These are phyloP conservation scores for Aurelia sp. DNA, from an alignment of 30 jellyfish, hydroid and myxozoan genomes.

Conservation along the genomic window DNA sequence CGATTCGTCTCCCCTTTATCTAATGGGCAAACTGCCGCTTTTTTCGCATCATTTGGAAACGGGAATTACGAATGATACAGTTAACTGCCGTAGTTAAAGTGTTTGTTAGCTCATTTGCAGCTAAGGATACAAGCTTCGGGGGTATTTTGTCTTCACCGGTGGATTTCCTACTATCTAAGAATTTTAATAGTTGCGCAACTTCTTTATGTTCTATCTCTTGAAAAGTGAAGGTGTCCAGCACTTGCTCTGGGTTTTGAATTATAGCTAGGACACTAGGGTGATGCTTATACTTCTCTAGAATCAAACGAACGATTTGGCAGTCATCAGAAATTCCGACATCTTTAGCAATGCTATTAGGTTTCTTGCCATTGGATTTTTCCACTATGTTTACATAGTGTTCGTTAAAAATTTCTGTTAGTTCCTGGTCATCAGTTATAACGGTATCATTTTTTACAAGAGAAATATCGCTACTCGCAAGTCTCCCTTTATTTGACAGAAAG, in stretches of 20 bases:
- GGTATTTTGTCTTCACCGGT: neutral
- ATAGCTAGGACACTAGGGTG: neutral
- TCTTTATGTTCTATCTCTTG: neutral
- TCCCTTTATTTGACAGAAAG: conserved; percentile 9
- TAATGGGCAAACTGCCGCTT: conserved; percentile 1
- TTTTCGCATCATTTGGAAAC: too few species aligned
- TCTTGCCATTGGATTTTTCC: conserved; percentile 39
- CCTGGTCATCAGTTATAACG: too few species aligned
- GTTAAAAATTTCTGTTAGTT: too few species aligned
- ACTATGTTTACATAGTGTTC: neutral
- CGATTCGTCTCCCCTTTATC: conserved; percentile 3
- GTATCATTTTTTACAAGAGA: neutral
- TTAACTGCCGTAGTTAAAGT: neutral
- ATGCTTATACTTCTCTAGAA: neutral
- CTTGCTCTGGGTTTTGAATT: neutral
- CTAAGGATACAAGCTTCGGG: neutral
- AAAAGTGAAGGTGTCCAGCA: neutral
- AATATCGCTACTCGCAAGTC: conserved; percentile 1
- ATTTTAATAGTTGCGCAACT: neutral
- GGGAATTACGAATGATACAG: neutral
- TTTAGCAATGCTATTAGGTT: conserved; percentile 16
- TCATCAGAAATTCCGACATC: neutral
- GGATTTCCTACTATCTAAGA: conserved; percentile 7
- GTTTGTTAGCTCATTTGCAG: neutral
- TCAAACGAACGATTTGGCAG: neutral